Evolutionary conservation across 2,113 vertebrate species (phyloP).

Genomic region (Callithrix jacchus): DNA sequence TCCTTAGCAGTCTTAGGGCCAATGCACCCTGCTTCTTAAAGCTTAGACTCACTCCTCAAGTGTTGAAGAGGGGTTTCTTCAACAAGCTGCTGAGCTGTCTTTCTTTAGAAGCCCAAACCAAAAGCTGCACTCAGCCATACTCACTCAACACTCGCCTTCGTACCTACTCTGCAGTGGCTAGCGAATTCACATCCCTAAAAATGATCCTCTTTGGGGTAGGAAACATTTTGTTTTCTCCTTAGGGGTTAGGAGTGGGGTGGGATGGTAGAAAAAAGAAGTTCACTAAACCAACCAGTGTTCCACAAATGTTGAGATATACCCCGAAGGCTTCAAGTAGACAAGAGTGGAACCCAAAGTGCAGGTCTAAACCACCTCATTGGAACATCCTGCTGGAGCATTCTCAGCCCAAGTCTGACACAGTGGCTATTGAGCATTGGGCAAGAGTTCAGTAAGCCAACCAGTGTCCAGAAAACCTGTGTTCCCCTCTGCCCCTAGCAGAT

Average conservation of each 20-base stretch:
- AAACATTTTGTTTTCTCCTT: neutral
- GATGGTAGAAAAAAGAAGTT: no score
- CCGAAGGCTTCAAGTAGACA: neutral
- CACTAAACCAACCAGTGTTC: no score
- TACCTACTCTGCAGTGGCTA: fast-evolving
- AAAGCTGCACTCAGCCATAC: neutral
- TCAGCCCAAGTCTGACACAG: neutral
- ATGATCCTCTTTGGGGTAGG: neutral
- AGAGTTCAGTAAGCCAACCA: neutral
- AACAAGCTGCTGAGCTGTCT: neutral
- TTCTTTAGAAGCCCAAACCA: neutral
- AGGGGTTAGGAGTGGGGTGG: fast-evolving
- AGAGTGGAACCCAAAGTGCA: neutral
- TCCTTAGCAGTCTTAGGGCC: neutral
- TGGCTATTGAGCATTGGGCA: neutral
- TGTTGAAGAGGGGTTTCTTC: neutral
- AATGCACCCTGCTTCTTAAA: neutral
- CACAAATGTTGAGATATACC: no score
- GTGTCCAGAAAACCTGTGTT: neutral
- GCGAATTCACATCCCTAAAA: neutral
- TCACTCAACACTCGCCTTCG: neutral
- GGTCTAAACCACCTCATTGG: fast-evolving
- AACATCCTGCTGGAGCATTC: neutral
- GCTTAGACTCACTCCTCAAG: neutral
- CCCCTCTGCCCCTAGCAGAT: neutral